Evolutionary conservation across 2,113 vertebrate genomes (phyloP).

Genomic region (Caranx melampygus): DNA sequence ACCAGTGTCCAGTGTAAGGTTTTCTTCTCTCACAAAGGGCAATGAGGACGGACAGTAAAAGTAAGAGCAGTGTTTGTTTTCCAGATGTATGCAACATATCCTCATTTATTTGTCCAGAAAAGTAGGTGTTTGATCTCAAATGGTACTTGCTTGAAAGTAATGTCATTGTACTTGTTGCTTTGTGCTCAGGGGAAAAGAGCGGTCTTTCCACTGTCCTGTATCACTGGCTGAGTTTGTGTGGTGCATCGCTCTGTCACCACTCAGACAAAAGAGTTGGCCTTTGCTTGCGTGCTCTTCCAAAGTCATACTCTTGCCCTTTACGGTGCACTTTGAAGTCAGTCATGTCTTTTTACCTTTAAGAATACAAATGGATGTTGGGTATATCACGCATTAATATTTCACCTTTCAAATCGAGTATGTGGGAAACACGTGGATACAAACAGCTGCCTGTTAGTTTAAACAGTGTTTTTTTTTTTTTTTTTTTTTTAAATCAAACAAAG

Average conservation of each 20-base stretch:
- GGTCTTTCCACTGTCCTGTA: not conserved
- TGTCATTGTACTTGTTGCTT: not conserved
- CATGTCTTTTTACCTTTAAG: conserved; percentile 7
- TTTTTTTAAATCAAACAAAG: conserved; percentile 10
- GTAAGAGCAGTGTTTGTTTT: not conserved
- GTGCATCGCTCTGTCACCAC: conserved; percentile 1
- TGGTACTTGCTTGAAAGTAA: not conserved
- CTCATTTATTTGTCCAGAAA: not conserved
- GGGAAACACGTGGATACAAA: not conserved
- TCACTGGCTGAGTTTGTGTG: conserved; percentile 2
- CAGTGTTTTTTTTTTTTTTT: not conserved
- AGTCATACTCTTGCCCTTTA: conserved; percentile 3
- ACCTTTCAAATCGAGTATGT: not conserved
- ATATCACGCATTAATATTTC: not conserved
- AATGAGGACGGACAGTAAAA: not conserved
- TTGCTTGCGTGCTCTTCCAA: not conserved
- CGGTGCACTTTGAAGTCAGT: conserved; percentile 3
- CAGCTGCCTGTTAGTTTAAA: not conserved
- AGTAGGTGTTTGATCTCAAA: not conserved
- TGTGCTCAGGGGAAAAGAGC: not conserved
- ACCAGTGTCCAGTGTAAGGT: not conserved
- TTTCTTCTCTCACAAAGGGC: not conserved
- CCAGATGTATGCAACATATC: not conserved
- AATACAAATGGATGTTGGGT: not conserved
- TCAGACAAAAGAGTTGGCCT: not conserved